A percentile compares a stretch with the other conserved stretches of the same genome.
These are phyloP conservation scores for Chiloscyllium punctatum DNA, from an alignment of 2,797 vertebrate species.

Conservation along the genomic window DNA sequence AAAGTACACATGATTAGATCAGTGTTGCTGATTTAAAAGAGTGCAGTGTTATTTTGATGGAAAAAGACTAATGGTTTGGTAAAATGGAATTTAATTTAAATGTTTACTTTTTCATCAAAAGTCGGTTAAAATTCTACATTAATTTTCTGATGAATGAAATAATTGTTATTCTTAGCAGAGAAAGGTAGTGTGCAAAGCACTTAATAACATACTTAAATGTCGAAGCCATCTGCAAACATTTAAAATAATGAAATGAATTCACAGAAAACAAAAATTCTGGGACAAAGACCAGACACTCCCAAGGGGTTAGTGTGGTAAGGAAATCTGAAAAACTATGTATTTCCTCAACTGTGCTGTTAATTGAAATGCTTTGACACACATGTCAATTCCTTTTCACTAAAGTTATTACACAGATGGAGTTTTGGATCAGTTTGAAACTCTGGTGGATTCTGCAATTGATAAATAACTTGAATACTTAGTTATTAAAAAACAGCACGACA, in stretches of 20 bases:
- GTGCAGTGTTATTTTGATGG: background rate
- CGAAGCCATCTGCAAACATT: slow-evolving; percentile 35
- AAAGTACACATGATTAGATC: background rate
- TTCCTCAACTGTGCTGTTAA: background rate
- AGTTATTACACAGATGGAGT: slow-evolving; percentile 19
- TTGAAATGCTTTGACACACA: background rate
- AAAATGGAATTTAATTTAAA: background rate
- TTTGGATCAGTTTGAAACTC: slow-evolving; percentile 9
- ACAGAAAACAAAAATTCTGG: background rate
- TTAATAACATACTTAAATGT: background rate
- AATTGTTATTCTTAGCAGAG: background rate
- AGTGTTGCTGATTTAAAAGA: background rate
- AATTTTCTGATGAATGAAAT: background rate
- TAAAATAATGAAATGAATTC: background rate
- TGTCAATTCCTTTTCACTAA: slow-evolving; percentile 25
- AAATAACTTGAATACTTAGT: background rate
- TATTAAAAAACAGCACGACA: background rate
- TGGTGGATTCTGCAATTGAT: background rate
- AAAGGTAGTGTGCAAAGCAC: background rate
- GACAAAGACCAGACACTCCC: slow-evolving; percentile 19
- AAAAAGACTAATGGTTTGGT: background rate
- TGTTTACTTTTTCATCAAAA: background rate
- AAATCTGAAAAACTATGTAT: slow-evolving; percentile 7
- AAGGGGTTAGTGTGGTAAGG: slow-evolving; percentile 1
- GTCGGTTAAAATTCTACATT: background rate